A percentile compares a stretch with the other conserved stretches of the same genome.
These are phyloP conservation scores for Protosalanx chinensis DNA, from an alignment of 2,797 vertebrate genomes.

Conservation along the genomic window DNA sequence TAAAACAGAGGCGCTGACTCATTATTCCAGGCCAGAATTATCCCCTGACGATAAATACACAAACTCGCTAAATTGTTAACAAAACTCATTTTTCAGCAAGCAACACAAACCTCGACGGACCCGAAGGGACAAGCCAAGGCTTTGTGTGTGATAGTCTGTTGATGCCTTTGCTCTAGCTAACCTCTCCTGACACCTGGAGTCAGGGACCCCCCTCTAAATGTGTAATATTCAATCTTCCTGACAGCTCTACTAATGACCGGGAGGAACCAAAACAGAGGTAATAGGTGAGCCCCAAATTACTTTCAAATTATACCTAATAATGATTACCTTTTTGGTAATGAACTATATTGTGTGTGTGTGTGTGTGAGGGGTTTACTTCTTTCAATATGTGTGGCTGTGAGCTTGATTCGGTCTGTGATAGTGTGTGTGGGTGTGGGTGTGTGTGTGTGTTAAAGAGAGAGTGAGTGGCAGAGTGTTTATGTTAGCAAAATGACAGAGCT, in stretches of 20 bases:
- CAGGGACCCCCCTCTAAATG: constrained; percentile 70
- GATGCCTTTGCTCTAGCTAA: constrained; percentile 70
- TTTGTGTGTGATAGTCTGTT: constrained; percentile 56
- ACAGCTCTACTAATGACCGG: constrained; percentile 79
- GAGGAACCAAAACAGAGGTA: constrained; percentile 82
- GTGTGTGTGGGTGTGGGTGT: constrained; percentile 38
- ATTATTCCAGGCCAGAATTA: constrained; percentile 31
- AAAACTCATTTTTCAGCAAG: constrained; percentile 64
- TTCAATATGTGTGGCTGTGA: constrained; percentile 45
- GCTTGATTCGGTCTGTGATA: constrained; percentile 24
- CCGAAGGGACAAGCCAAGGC: constrained; percentile 44
- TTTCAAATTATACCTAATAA: constrained; percentile 79
- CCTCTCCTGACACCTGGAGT: constrained; percentile 72
- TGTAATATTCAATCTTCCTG: constrained; percentile 81
- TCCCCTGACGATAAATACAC: constrained; percentile 42
- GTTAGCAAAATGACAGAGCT: constrained; percentile 70
- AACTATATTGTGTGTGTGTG: constrained; percentile 43
- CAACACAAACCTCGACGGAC: constrained; percentile 47
- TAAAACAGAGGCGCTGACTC: constrained; percentile 1
- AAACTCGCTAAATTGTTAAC: constrained; percentile 54
- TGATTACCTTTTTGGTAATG: constrained; percentile 75
- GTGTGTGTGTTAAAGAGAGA: constrained; percentile 34
- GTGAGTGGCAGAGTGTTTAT: constrained; percentile 69
- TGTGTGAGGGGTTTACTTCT: constrained; percentile 24
- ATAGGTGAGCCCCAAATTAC: constrained; percentile 80